Percentiles rank a stretch among this genome's conserved stretches.
Conservation (phyloP, 2,888 invertebrate genomes). For the Leuctra nigra region DNA sequence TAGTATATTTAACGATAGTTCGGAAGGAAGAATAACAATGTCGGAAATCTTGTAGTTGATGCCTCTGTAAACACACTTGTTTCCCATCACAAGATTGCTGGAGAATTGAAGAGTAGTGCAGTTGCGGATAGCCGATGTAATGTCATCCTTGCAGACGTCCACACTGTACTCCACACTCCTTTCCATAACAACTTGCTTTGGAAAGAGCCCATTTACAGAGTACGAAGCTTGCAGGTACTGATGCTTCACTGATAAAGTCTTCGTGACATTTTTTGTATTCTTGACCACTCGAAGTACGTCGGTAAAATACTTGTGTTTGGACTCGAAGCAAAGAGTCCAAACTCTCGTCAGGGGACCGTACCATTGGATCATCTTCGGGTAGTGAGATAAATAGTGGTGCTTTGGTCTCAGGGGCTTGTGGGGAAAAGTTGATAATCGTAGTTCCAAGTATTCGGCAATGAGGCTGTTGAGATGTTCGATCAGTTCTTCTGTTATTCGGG, state of each 20-base stretch:
- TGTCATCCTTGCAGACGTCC: neutral
- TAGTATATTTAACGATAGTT: neutral
- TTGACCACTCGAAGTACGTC: neutral
- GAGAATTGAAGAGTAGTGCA: neutral
- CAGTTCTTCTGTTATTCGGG: neutral
- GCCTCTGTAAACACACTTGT: neutral
- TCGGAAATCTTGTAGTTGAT: neutral
- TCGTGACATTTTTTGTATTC: conserved; percentile 24
- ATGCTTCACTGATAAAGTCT: conserved; percentile 17
- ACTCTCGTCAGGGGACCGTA: conserved; percentile 20
- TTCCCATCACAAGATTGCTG: neutral
- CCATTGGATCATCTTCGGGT: conserved; percentile 18
- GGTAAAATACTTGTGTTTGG: conserved; percentile 24
- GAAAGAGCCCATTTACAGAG: neutral
- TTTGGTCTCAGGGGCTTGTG: neutral
- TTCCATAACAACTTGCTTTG: neutral
- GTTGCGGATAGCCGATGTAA: neutral
- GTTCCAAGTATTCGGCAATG: neutral
- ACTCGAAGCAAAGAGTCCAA: conserved; percentile 24
- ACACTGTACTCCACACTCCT: neutral
- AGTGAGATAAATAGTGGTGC: conserved; percentile 17
- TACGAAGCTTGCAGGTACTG: neutral
- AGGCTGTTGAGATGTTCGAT: neutral
- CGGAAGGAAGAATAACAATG: neutral
- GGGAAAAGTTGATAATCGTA: neutral